phyloP scores from a whole-genome alignment of 2,888 invertebrate species.

The Temnothorax rugatulus region DNA sequence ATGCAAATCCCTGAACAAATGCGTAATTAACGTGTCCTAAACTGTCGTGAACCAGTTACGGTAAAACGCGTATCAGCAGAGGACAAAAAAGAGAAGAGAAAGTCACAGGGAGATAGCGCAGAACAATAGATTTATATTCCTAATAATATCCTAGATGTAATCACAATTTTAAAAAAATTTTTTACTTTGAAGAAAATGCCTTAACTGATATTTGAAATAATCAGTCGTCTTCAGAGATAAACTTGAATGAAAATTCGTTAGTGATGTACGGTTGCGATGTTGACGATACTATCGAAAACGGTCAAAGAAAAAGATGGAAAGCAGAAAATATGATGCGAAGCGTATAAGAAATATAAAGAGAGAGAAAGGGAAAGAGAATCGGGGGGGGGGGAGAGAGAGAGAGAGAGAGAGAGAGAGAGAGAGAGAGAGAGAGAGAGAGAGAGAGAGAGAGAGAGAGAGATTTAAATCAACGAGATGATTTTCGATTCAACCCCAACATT shows the following conservation, averaged over 20 bases:
- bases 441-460: slow-evolving; percentile 53
- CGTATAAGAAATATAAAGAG: no score
- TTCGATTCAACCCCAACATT: slow-evolving; percentile 68
- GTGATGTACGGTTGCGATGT: neutral
- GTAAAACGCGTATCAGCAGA: neutral
- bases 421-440: neutral
- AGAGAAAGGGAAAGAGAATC: no score
- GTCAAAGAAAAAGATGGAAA: no score
- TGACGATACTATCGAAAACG: no score
- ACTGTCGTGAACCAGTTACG: slow-evolving; percentile 26
- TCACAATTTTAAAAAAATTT: neutral
- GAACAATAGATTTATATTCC: slow-evolving; percentile 18
- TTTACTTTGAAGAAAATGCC: neutral
- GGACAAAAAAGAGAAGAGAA: slow-evolving; percentile 9
- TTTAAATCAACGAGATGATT: slow-evolving; percentile 78
- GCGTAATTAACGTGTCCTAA: slow-evolving; percentile 80
- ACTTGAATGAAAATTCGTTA: neutral
- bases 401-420: no score
- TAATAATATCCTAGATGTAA: neutral
- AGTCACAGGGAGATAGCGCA: no score
- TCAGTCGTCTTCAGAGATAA: neutral
- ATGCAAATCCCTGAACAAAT: slow-evolving; percentile 82
- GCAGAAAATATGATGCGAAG: no score
- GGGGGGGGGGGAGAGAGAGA: no score
- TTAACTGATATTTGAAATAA: neutral